These are phyloP conservation scores for Capromys pilorides DNA, from an alignment of 2,797 vertebrate species.

Conservation along the genomic window DNA sequence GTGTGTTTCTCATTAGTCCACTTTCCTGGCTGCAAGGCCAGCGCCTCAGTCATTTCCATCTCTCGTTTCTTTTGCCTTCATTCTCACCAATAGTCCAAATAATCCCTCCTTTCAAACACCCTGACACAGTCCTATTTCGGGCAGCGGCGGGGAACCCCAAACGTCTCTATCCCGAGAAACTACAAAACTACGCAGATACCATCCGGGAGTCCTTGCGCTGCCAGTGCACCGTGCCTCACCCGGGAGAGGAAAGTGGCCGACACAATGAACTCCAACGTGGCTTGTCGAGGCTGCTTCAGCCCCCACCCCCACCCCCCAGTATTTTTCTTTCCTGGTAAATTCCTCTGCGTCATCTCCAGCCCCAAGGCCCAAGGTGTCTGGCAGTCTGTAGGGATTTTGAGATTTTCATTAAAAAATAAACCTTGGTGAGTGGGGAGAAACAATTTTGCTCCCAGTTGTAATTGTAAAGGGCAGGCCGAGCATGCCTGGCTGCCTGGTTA, in stretches of 20 bases:
- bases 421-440: not conserved
- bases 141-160: not conserved
- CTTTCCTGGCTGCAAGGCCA: constrained; percentile 60
- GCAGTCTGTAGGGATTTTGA: not conserved
- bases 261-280: constrained; percentile 67
- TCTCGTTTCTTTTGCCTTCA: constrained; percentile 14
- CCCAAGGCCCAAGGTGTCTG: not conserved
- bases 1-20: constrained; percentile 86
- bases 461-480: constrained; percentile 44
- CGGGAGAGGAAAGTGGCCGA: constrained; percentile 57
- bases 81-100: constrained; percentile 72
- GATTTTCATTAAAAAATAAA: constrained; percentile 64
- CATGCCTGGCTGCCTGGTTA: not conserved
- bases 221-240: no score
- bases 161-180: not conserved
- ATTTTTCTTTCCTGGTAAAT: constrained; percentile 60
- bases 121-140: not conserved
- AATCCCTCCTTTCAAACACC: not conserved
- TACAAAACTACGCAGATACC: accelerated
- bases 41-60: not conserved
- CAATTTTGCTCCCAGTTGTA: not conserved
- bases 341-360: constrained; percentile 11
- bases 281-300: not conserved
- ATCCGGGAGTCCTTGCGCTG: not conserved
- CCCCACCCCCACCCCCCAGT: not conserved